phyloP scores from a whole-genome alignment of 2,888 invertebrate species.

The Trissolcus japonicus region DNA sequence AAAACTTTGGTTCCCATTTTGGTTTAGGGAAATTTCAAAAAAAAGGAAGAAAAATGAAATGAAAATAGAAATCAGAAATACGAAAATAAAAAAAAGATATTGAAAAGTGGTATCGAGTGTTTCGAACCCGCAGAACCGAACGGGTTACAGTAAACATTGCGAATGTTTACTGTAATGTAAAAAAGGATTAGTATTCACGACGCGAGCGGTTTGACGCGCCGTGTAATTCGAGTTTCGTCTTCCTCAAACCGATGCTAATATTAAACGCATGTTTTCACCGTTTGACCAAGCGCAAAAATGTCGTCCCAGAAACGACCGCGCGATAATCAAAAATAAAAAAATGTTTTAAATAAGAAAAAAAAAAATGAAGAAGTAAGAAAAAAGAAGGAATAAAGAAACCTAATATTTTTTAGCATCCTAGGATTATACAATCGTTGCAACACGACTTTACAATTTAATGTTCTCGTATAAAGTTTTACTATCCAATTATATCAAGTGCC shows the following conservation, averaged over 20 bases:
- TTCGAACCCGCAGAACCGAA: conserved; percentile 5
- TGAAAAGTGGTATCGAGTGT: not conserved
- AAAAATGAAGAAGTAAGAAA: not conserved
- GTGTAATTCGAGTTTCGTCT: conserved; percentile 34
- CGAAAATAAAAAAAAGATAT: too few species aligned
- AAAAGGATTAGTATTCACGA: conserved; percentile 19
- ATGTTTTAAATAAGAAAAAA: not conserved
- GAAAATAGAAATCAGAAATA: too few species aligned
- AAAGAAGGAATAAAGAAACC: not conserved
- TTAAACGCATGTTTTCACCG: conserved; percentile 22
- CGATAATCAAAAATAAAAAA: not conserved
- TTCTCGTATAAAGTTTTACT: conserved; percentile 43
- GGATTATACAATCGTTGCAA: conserved; percentile 1
- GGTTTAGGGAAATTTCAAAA: too few species aligned
- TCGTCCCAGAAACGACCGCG: conserved; percentile 1
- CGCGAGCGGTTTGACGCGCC: conserved; percentile 23
- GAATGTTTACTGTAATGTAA: too few species aligned
- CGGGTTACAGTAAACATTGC: conserved; percentile 1
- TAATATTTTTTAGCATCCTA: not conserved
- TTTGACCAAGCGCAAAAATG: not conserved
- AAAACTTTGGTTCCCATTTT: too few species aligned
- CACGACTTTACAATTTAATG: conserved; percentile 36
- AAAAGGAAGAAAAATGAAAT: too few species aligned
- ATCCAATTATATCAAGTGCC: conserved; percentile 39
- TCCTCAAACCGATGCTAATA: conserved; percentile 24